Base-by-base conservation (phyloP, 2,888 invertebrate species). In the Caenorhabditis sp. region DNA sequence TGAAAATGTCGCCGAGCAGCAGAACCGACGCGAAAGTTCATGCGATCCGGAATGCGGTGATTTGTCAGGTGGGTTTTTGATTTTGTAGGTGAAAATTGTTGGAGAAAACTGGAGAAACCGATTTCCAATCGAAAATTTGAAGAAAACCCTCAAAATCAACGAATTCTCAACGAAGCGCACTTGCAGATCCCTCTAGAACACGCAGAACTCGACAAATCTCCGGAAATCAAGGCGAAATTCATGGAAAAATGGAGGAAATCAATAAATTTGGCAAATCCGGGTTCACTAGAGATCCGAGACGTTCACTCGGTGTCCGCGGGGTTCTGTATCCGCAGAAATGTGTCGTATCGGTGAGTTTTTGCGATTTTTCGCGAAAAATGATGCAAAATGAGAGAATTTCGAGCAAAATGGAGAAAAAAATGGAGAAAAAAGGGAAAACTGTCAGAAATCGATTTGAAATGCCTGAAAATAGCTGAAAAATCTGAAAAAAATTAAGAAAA, bases 11-110 rank as follows among this genome's bases (percentile, higher is more conserved):
- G 11, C 81, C 81, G 18, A 81, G 81, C 53, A 71, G 71, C 58
- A 69, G 88, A 68, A 88, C 88, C 0, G 88, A 88, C 35, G 81
- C 84, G 1, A 85, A 86, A 51, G 88, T 88, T 13, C 88, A 88
- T 44, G 87, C 88, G n/a, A 65, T 88, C 13, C 60, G 86, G 51
- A 85, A 81, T 60, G 69, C 86, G 0, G 80, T 85, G 3, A 80
- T 88, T 67, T 77, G 82, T 40, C 84, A 85, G 72, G 80, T 40
- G 13, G 13, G 13, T 40, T 40, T 40, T 40, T 85, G 44, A 47
- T 32, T 32, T 32, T 32, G 4, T 32, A 6, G 9, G 32, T 32
- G 32, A 6, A 32, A 32, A n/a, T n/a, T n/a, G n/a, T n/a, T n/a
- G n/a, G n/a, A 32, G 40, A 40, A 40, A 11, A 13, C 13, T 40